Percentiles rank a stretch among this genome's conserved stretches.
These are phyloP conservation scores for Harpegnathos saltator DNA, from an alignment of 1,140 invertebrate species.

Conservation along the genomic window DNA sequence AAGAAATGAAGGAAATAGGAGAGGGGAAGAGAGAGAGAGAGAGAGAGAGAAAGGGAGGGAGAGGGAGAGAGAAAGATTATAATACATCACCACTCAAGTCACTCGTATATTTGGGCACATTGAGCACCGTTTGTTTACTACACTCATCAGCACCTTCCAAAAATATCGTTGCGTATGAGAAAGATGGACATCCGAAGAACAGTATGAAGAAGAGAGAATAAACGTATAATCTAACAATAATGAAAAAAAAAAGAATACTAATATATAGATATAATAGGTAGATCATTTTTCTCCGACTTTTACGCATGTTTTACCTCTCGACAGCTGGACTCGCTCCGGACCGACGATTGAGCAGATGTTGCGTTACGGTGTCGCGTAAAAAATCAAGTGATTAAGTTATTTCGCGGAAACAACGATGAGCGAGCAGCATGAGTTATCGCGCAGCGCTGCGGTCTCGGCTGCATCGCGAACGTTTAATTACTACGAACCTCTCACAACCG, in stretches of 20 bases:
- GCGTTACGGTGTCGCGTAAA: slow-evolving; percentile 56
- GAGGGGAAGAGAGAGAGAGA: slow-evolving; percentile 53
- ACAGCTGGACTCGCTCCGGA: slow-evolving; percentile 53
- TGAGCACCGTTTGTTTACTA: slow-evolving; percentile 73
- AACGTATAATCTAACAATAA: slow-evolving; percentile 47
- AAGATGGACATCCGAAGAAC: slow-evolving; percentile 34
- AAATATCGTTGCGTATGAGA: slow-evolving; percentile 63
- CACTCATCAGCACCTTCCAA: slow-evolving; percentile 65
- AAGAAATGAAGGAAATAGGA: background rate
- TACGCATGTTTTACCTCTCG: slow-evolving; percentile 62
- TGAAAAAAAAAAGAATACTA: slow-evolving; percentile 52
- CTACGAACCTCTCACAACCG: slow-evolving; percentile 31
- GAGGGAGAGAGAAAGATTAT: slow-evolving; percentile 62
- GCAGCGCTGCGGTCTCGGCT: slow-evolving; percentile 50
- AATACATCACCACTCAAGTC: slow-evolving; percentile 73
- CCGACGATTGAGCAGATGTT: slow-evolving; percentile 44
- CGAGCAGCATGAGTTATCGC: slow-evolving; percentile 36
- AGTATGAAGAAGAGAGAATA: slow-evolving; percentile 30
- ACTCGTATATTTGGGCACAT: slow-evolving; percentile 70
- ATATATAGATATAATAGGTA: slow-evolving; percentile 63
- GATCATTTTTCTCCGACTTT: slow-evolving; percentile 60
- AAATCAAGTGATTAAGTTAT: slow-evolving; percentile 66
- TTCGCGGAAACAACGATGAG: slow-evolving; percentile 49
- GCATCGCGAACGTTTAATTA: slow-evolving; percentile 55
- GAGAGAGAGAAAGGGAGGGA: slow-evolving; percentile 41